Evolutionary conservation across 2,113 vertebrate genomes (phyloP).

Genomic region (Petromus typicus): DNA sequence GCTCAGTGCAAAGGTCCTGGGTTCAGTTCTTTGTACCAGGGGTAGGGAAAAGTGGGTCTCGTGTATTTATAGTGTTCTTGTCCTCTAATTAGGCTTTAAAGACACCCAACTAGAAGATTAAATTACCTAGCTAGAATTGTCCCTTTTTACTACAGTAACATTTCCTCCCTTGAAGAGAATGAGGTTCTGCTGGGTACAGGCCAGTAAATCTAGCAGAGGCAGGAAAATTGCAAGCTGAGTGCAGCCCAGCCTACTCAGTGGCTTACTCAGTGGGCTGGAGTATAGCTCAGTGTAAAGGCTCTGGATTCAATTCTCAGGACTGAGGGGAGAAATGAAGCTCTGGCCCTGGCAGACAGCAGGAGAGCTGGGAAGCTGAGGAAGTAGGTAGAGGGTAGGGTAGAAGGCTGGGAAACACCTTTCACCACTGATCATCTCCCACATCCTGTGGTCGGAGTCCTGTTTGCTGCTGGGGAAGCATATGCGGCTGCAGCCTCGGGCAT

Average conservation of each 20-base stretch:
- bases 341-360: neutral
- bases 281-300: neutral
- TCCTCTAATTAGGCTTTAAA: neutral
- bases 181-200: neutral
- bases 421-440: too few species aligned
- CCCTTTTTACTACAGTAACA: neutral
- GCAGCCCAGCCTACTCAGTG: neutral
- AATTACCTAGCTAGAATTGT: neutral
- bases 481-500: too few species aligned
- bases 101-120: neutral
- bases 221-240: neutral
- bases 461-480: too few species aligned
- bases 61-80: neutral
- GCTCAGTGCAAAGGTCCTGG: neutral
- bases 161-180: neutral
- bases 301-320: neutral
- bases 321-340: neutral
- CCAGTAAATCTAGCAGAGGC: neutral
- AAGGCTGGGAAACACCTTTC: neutral
- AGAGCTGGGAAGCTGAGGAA: neutral
- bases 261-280: neutral
- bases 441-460: neutral
- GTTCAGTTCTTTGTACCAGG: too few species aligned
- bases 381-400: neutral
- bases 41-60: neutral